phyloP scores from a whole-genome alignment of 2,797 vertebrate species.

The Eulemur mongoz region DNA sequence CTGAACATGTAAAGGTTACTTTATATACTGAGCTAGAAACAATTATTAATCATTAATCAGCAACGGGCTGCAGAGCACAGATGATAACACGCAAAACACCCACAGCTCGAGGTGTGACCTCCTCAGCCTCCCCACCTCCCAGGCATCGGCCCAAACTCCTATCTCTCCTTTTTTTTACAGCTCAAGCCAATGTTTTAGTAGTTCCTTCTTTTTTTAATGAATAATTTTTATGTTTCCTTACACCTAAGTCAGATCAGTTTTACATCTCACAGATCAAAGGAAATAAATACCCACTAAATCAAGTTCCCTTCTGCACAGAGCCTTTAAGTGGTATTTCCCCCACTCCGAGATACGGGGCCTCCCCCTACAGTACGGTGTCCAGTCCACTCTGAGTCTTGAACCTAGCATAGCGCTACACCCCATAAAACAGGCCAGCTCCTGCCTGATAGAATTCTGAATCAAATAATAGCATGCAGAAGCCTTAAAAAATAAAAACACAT shows the following conservation, averaged over 20 bases:
- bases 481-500: not conserved
- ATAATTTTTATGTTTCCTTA: not conserved
- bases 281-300: conserved; percentile 22
- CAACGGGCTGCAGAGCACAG: not conserved
- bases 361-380: too few relatives aligned
- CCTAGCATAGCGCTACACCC: accelerated
- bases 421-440: not conserved
- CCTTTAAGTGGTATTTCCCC: not conserved
- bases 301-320: not conserved
- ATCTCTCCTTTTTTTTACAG: not conserved
- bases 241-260: not conserved
- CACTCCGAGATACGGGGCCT: not conserved
- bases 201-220: not conserved
- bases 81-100: not conserved
- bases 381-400: not conserved
- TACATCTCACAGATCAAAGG: conserved; percentile 44
- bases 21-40: not conserved
- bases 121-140: not conserved
- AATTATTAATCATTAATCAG: conserved; percentile 50
- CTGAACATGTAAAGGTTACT: not conserved
- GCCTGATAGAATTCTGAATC: not conserved
- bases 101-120: not conserved
- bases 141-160: not conserved
- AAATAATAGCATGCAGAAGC: not conserved
- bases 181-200: not conserved